Evolutionary conservation across 2,888 invertebrate genomes (phyloP).

Genomic region (Itoplectis maculator): DNA sequence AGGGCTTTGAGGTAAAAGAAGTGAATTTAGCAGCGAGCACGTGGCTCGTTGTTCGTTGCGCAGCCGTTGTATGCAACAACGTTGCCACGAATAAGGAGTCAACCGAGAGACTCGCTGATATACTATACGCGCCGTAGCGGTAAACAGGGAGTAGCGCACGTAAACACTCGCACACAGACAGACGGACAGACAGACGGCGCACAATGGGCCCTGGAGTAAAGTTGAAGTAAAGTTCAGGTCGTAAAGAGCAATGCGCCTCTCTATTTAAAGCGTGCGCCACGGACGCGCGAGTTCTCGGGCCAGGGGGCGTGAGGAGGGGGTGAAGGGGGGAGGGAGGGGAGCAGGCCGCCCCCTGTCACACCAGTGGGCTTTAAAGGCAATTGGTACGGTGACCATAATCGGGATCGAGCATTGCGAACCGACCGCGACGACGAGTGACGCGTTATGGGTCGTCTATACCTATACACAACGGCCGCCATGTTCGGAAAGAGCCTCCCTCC

Average conservation of each 20-base stretch:
- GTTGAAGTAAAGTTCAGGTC: constrained; percentile 62
- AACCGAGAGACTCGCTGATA: neutral
- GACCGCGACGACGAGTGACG: constrained; percentile 35
- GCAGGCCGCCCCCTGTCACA: constrained; percentile 12
- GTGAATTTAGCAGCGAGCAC: neutral
- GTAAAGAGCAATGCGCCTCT: constrained; percentile 64
- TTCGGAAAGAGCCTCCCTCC: constrained; percentile 15
- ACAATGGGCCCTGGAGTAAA: constrained; percentile 28
- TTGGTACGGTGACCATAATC: constrained; percentile 58
- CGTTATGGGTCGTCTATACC: constrained; percentile 20
- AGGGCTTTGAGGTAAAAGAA: too few species aligned
- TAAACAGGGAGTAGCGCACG: constrained; percentile 29
- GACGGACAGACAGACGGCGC: neutral
- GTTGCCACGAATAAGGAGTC: constrained; percentile 40
- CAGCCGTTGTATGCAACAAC: neutral
- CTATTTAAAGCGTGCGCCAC: constrained; percentile 54
- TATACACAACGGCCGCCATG: constrained; percentile 16
- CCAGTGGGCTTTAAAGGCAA: constrained; percentile 33
- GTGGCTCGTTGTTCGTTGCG: constrained; percentile 14
- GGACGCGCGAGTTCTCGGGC: constrained; percentile 24
- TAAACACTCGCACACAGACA: too few species aligned
- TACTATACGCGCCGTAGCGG: neutral
- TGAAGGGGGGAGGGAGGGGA: too few species aligned
- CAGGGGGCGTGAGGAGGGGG: too few species aligned
- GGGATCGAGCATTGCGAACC: constrained; percentile 35